Conservation (phyloP, 2,888 invertebrate species). For the Notodonta dromedarius region DNA sequence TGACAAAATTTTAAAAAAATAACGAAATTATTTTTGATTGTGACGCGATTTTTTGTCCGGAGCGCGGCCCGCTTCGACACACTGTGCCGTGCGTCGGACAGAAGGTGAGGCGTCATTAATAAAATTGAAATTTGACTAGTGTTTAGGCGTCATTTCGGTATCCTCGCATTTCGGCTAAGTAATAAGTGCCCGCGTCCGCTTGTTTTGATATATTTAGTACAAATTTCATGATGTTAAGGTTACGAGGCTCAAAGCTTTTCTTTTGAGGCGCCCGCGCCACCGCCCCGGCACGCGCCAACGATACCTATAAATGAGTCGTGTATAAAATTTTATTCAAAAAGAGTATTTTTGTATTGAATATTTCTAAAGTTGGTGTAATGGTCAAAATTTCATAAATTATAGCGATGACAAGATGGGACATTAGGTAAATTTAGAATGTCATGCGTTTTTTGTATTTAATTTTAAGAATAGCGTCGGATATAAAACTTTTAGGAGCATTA, state of each 20-base stretch:
- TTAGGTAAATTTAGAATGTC: slow-evolving; percentile 83
- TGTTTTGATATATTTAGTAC: slow-evolving; percentile 83
- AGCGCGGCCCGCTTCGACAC: slow-evolving; percentile 27
- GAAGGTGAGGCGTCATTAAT: slow-evolving; percentile 46
- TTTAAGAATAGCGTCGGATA: slow-evolving; percentile 86
- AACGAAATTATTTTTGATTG: slow-evolving; percentile 77
- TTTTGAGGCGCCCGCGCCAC: slow-evolving; percentile 70
- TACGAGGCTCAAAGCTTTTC: slow-evolving; percentile 84
- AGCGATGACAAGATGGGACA: slow-evolving; percentile 78
- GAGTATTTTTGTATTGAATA: slow-evolving; percentile 86
- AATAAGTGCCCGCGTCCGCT: slow-evolving; percentile 79
- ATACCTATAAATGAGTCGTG: slow-evolving; percentile 74
- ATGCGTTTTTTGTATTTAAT: slow-evolving; percentile 85
- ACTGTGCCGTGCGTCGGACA: slow-evolving; percentile 43
- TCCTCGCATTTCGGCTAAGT: slow-evolving; percentile 85
- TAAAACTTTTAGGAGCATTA: slow-evolving; percentile 88
- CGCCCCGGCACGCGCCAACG: slow-evolving; percentile 60
- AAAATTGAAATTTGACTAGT: slow-evolving; percentile 71
- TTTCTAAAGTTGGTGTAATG: slow-evolving; percentile 86
- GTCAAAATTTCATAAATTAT: slow-evolving; percentile 85
- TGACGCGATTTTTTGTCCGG: slow-evolving; percentile 48
- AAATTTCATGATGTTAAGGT: slow-evolving; percentile 84
- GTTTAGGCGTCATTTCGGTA: slow-evolving; percentile 82
- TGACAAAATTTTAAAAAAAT: slow-evolving; percentile 70
- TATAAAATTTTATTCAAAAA: slow-evolving; percentile 85